Conservation (phyloP, 2,797 vertebrate species). For the Naso thynnoides region DNA sequence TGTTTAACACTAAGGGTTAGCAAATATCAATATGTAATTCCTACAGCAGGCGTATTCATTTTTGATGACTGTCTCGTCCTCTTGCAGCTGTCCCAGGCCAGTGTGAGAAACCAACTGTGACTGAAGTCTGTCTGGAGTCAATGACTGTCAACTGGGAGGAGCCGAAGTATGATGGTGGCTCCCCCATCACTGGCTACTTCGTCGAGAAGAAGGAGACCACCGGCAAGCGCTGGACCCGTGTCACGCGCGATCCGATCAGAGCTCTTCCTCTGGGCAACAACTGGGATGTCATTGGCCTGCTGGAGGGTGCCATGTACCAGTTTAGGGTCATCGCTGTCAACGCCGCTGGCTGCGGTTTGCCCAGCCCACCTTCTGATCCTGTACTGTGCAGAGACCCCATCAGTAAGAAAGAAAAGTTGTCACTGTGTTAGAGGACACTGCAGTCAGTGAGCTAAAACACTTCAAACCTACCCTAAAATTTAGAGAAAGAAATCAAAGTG, state of each 20-base stretch:
- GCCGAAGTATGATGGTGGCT: constrained; percentile 96
- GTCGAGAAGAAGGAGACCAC: constrained; percentile 96
- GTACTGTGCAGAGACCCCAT: constrained; percentile 93
- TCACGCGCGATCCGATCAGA: constrained; percentile 92
- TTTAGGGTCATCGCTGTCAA: constrained; percentile 95
- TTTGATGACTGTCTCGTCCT: not conserved
- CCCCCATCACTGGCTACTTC: constrained; percentile 94
- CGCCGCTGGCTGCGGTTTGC: constrained; percentile 93
- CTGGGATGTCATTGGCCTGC: constrained; percentile 90
- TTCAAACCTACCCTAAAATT: no score
- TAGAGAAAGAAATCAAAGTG: not conserved
- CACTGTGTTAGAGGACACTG: not conserved
- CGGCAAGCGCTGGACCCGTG: constrained; percentile 94
- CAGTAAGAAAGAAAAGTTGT: constrained; percentile 82
- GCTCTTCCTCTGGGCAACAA: constrained; percentile 93
- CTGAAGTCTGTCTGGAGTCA: constrained; percentile 91
- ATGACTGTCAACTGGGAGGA: constrained; percentile 99
- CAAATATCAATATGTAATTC: not conserved
- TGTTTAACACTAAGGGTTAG: no score
- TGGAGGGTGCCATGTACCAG: constrained; percentile 93
- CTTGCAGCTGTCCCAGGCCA: constrained; percentile 93
- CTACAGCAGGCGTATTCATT: not conserved
- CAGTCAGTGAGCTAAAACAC: no score
- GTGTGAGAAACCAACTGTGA: constrained; percentile 96
- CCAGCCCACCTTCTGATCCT: constrained; percentile 95